phyloP scores from a whole-genome alignment of 1,140 invertebrate species.

The Arion vulgaris region DNA sequence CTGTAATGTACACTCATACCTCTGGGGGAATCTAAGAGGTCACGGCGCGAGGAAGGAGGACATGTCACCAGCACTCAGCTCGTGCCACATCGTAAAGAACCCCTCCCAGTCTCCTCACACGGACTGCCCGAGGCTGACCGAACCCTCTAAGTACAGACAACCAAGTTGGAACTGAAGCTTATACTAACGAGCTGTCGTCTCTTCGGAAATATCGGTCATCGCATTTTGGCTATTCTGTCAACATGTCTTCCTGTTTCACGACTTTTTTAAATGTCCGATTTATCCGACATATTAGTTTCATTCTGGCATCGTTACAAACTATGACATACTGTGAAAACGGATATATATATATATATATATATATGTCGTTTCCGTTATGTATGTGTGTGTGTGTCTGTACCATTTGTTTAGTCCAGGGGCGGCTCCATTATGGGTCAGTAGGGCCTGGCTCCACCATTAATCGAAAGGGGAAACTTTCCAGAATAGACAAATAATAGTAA shows the following conservation, averaged over 20 bases:
- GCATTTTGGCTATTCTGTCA: background rate
- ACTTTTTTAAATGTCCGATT: background rate
- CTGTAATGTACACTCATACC: background rate
- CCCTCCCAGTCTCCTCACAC: background rate
- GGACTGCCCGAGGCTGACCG: background rate
- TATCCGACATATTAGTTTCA: background rate
- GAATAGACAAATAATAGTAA: too few species aligned
- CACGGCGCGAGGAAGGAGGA: background rate
- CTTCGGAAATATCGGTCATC: background rate
- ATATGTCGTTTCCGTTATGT: too few species aligned
- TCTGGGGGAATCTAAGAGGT: background rate
- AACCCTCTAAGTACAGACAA: background rate
- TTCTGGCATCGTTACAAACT: too few species aligned
- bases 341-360: too few species aligned
- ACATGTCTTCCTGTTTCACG: background rate
- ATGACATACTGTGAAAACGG: too few species aligned
- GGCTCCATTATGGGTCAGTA: too few species aligned
- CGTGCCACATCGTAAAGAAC: background rate
- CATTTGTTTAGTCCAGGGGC: too few species aligned
- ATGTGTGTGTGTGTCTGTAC: too few species aligned
- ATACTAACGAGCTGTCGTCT: conserved; percentile 3
- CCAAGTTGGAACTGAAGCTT: background rate
- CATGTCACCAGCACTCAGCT: conserved; percentile 3
- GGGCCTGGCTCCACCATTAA: too few species aligned
- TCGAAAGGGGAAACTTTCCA: too few species aligned